Conservation (phyloP, 1,140 invertebrate genomes). For the Hormaphis cornu region DNA sequence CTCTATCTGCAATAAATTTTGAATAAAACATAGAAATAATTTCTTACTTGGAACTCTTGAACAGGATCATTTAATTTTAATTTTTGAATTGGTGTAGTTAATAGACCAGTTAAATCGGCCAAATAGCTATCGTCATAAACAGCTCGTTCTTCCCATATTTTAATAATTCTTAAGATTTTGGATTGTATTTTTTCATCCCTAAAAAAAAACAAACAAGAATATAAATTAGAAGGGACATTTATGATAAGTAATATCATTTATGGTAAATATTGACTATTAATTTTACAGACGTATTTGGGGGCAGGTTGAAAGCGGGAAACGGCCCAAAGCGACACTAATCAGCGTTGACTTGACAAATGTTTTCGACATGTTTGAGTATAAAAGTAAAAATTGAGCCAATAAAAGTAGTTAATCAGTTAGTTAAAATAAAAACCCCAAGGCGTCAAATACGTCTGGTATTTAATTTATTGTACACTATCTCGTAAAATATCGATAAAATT, state of each 20-base stretch:
- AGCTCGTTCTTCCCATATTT: constrained; percentile 84
- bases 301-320: too few species aligned
- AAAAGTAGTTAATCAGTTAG: too few species aligned
- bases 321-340: too few species aligned
- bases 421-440: not conserved
- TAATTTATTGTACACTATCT: not conserved
- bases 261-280: too few species aligned
- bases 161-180: constrained; percentile 78
- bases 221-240: too few species aligned
- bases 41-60: constrained; percentile 52
- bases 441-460: not conserved
- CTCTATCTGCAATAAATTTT: too few species aligned
- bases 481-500: not conserved
- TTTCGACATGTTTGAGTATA: too few species aligned
- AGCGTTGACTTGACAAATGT: too few species aligned
- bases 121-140: constrained; percentile 82
- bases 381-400: too few species aligned
- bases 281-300: too few species aligned
- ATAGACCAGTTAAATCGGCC: constrained; percentile 66
- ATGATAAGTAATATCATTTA: too few species aligned
- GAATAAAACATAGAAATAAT: not conserved
- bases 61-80: constrained; percentile 43
- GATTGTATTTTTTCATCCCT: constrained; percentile 80
- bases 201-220: constrained; percentile 37
- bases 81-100: constrained; percentile 61